Evolutionary conservation across 2,888 invertebrate species (phyloP), one percentile per base, ranked within the genome.

Genomic region (Cryptops parisi): DNA sequence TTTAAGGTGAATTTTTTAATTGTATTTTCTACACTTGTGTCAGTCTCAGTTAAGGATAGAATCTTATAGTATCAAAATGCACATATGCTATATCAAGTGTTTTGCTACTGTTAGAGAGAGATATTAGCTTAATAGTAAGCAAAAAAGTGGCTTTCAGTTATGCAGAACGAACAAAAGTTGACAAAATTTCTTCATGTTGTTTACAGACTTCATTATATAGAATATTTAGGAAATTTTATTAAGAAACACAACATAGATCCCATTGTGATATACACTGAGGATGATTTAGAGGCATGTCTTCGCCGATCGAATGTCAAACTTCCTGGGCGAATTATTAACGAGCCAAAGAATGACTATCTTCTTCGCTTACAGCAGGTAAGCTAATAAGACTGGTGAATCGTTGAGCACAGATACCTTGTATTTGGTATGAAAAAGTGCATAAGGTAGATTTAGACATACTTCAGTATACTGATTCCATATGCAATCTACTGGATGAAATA

Each of bases 131-230:
- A 40, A 40, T 40, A 5, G 40, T 17, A 40, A 40, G 21, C 17
- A 19, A 40, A 40, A 6, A 40, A 19, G 40, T 3, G 21, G 2
- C 21, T 40, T 40, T 17, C 21, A 19, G 9, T 21, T 40, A 45
- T 5, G 19, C 43, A 43, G 17, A 6, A 45, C 23, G 3, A 45
- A 45, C n/a, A 22, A 22, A 5, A 1, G 6, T 21, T 3, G 19
- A 22, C 19, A 21, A 22, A 6, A 45, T 22, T 45, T 19, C 19
- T 23, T 33, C 1, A 22, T 22, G 5, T 19, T 26, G 17, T 40
- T 69, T 78, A 61, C 77, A 91, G 90, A 78, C 77, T 76, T 68
- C 90, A 91, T 75, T 89, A 88, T 75, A 76, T 86, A 73, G 90
- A 91, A 74, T 87, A 89, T 74, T 77, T 91, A 69, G 82, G 83